Evolutionary conservation across 2,797 vertebrate species (phyloP), one percentile per base, ranked within the genome.

Genomic region (Pseudochromis fuscus): DNA sequence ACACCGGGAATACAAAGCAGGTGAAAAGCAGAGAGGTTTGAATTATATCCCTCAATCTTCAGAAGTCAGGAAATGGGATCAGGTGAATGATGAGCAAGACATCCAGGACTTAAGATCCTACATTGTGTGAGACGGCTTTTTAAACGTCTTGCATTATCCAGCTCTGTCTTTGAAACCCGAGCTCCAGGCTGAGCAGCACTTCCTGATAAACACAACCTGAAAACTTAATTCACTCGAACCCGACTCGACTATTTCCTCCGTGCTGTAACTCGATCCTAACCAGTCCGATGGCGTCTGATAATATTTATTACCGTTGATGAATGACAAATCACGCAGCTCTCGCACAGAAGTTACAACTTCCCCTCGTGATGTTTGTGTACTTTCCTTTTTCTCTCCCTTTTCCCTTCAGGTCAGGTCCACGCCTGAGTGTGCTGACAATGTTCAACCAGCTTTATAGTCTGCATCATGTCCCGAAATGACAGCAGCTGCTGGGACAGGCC

Each of bases 151-250:
- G 73, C 70, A 81, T 91, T 80, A 90, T 92, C 75, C 46, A 33
- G 63, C 59, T 60, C 60, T 28, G 74, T 83, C 89, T 93, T 93
- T 92, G 92, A 93, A 94, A 92, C 74, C 72, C 27, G 84, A 92
- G 76, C 72, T 45, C 49, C 79, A 65, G 70, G 81, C 69, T 74
- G 45, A 72, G 13, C 53, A 38, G 75, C 19, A 60, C 72, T 42
- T 79, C 75, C 59, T 46, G 37, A 81, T 72, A 75, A 83, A 89
- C 56, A 70, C 69, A 64, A 64, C 19, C 13, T 24, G 55, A 51
- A 61, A 53, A n/a, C 31, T 12, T 9, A 27, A 62, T 65, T 82
- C 67, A 40, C 8, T 2, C 25, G 13, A 62, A 73, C 10, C 1
- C 0, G 3, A 44, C 23, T 13, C n/a, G 24, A 60, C 31, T 23